Evolutionary conservation across 1,140 invertebrate genomes (phyloP).

Genomic region (Hirudo medicinalis): DNA sequence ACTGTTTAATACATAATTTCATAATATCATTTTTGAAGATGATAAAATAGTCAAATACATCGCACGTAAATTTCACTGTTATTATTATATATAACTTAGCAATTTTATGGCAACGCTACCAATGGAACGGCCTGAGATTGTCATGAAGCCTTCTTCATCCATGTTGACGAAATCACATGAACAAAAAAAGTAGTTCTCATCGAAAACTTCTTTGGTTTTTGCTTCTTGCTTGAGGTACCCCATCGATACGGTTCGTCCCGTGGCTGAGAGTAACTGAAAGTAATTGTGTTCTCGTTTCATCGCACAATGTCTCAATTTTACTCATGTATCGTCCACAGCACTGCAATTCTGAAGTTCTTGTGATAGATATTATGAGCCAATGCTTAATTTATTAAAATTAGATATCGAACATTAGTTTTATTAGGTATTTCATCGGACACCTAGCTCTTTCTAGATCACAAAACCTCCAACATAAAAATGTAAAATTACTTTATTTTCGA

Average conservation of each 20-base stretch:
- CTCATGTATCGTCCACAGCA: too few species aligned
- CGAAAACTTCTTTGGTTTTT: constrained; percentile 60
- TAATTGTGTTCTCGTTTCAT: not conserved
- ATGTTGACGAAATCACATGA: constrained; percentile 68
- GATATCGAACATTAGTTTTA: not conserved
- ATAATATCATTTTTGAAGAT: too few species aligned
- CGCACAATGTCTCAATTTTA: too few species aligned
- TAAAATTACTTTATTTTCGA: too few species aligned
- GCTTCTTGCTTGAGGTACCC: constrained; percentile 65
- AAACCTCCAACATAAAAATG: not conserved
- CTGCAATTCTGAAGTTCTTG: too few species aligned
- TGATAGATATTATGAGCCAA: too few species aligned
- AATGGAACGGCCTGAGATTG: constrained; percentile 68
- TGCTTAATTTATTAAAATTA: not conserved
- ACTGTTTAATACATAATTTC: too few species aligned
- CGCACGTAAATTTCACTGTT: constrained; percentile 59
- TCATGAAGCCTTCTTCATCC: constrained; percentile 59
- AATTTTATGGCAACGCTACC: constrained; percentile 33
- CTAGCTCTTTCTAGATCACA: not conserved
- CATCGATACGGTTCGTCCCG: constrained; percentile 74
- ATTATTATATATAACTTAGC: constrained; percentile 10
- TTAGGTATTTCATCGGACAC: not conserved
- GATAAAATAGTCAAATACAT: constrained; percentile 51
- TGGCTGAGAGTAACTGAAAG: constrained; percentile 51
- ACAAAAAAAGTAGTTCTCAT: constrained; percentile 62